phyloP scores from a whole-genome alignment of 1,140 invertebrate genomes.

The Idris sp. region DNA sequence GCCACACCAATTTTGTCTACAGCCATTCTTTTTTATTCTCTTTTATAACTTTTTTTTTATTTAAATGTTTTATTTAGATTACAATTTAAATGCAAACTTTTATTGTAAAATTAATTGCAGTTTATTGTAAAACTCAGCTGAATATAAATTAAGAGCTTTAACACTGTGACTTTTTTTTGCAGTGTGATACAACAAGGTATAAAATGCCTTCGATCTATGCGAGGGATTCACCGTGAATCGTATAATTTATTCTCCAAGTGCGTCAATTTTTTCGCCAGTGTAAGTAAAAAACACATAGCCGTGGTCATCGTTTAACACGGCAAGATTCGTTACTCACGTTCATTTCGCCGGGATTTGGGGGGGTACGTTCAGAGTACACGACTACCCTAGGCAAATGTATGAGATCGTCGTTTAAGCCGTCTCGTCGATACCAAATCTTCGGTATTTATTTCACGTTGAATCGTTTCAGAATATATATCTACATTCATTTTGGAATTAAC shows the following conservation, averaged over 20 bases:
- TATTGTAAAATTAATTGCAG: too few relatives aligned
- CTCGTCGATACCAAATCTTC: constrained; percentile 56
- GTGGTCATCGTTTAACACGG: constrained; percentile 61
- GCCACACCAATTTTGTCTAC: constrained; percentile 35
- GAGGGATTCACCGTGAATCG: constrained; percentile 52
- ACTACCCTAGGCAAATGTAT: constrained; percentile 56
- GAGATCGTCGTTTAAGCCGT: constrained; percentile 62
- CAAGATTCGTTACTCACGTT: constrained; percentile 63
- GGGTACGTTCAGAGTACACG: constrained; percentile 47
- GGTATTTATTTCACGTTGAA: constrained; percentile 57
- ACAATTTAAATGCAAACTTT: too few relatives aligned
- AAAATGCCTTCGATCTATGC: constrained; percentile 55
- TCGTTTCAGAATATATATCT: constrained; percentile 53
- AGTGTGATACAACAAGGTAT: constrained; percentile 46
- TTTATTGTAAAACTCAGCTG: constrained; percentile 12
- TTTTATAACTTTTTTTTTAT: too few relatives aligned
- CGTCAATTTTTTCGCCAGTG: constrained; percentile 51
- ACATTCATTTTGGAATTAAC: constrained; percentile 60
- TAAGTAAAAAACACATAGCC: constrained; percentile 55
- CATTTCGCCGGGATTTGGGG: constrained; percentile 50
- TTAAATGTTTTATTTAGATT: too few relatives aligned
- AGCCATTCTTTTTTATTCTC: constrained; percentile 1
- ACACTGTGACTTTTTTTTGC: constrained; percentile 25
- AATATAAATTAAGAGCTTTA: constrained; percentile 39
- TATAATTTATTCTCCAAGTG: constrained; percentile 51